Percentiles rank a stretch among this genome's conserved stretches.
Conservation (phyloP, 2,888 invertebrate genomes). For the Tupiocoris notatus region DNA sequence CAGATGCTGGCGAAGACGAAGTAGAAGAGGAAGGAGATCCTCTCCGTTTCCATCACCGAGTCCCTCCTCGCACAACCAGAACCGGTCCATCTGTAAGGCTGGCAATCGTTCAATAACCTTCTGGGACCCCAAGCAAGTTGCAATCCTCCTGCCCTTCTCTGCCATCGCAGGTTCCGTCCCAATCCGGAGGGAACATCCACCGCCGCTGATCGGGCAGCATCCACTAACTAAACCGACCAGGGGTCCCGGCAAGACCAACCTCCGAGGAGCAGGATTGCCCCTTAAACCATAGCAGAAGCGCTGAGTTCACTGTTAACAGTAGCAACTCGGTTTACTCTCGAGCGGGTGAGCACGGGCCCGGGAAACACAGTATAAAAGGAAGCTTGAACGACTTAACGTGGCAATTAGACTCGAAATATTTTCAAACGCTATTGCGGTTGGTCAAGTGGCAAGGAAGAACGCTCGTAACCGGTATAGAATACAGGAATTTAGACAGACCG, state of each 20-base stretch:
- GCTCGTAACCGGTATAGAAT: no score
- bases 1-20: neutral
- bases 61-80: neutral
- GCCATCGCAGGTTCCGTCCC: neutral
- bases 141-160: conserved; percentile 21
- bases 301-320: neutral
- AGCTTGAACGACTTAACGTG: neutral
- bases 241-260: neutral
- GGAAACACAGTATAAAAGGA: neutral
- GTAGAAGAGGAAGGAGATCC: neutral
- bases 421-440: no score
- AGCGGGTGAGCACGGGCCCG: neutral
- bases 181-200: neutral
- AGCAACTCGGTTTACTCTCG: neutral
- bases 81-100: conserved; percentile 39
- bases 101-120: conserved; percentile 43
- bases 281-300: neutral
- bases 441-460: no score
- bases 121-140: conserved; percentile 34
- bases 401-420: no score
- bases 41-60: neutral
- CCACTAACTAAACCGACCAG: neutral
- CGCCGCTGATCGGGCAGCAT: no score
- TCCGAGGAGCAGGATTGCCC: neutral
- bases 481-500: no score